Evolutionary conservation across 1,140 invertebrate genomes (phyloP).

Genomic region (Drosophila yakuba): DNA sequence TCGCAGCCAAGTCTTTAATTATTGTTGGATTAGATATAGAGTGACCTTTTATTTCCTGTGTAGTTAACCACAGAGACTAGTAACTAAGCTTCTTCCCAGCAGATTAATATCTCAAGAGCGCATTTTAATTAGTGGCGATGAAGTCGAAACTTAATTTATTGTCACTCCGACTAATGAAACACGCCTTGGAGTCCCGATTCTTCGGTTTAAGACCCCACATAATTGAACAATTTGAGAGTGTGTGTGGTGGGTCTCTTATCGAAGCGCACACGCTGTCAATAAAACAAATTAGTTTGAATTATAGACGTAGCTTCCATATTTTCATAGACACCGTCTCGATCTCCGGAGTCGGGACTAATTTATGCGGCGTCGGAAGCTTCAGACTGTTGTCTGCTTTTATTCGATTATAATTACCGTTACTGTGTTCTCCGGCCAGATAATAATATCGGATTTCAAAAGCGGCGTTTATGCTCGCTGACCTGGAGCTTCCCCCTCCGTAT

Average conservation of each 20-base stretch:
- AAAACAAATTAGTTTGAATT: conserved; percentile 84
- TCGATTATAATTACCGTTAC: conserved; percentile 82
- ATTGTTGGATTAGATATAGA: no score
- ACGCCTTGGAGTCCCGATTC: conserved; percentile 33
- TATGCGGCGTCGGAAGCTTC: conserved; percentile 78
- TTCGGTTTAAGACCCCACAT: conserved; percentile 32
- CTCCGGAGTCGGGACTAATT: conserved; percentile 46
- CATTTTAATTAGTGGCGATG: conserved; percentile 77
- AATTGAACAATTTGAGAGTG: conserved; percentile 76
- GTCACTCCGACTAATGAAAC: conserved; percentile 81
- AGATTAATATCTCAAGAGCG: conserved; percentile 83
- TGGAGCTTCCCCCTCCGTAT: conserved; percentile 44
- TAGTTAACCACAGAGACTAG: conserved; percentile 12
- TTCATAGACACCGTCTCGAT: conserved; percentile 24
- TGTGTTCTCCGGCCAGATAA: conserved; percentile 50
- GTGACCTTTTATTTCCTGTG: not conserved
- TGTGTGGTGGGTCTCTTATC: conserved; percentile 27
- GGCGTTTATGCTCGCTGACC: conserved; percentile 74
- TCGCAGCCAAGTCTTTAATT: no score
- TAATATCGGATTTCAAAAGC: conserved; percentile 79
- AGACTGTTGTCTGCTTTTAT: conserved; percentile 72
- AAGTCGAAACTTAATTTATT: conserved; percentile 77
- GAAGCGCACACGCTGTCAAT: conserved; percentile 80
- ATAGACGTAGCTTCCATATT: conserved; percentile 69
- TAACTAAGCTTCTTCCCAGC: conserved; percentile 69